Evolutionary conservation across 2,888 invertebrate species (phyloP), one percentile per base, ranked within the genome.

Genomic region (Acrobasis repandana): DNA sequence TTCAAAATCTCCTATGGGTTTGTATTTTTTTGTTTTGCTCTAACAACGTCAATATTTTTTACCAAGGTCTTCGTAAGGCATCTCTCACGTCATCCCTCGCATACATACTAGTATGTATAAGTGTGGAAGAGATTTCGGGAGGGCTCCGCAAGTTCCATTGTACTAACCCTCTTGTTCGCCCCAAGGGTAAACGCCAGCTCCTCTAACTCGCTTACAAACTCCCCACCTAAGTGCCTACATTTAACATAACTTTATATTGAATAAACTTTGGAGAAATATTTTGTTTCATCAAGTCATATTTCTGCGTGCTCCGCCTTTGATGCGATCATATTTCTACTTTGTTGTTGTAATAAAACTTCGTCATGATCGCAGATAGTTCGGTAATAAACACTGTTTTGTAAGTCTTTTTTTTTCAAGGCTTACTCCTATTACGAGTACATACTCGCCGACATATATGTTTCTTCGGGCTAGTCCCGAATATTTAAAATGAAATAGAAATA

Each of bases 161-260:
- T 91, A 79, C 79, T 79, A 82, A 88, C 90, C 90, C 90, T 89
- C 90, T 85, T 85, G 82, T 74, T 73, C 74, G 68, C 80, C 71
- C 80, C 80, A 80, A 80, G 86, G 86, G 85, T 84, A 83, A 82
- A 80, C 76, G 74, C 66, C 74, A 78, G 71, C 75, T 76, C 75
- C 73, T 71, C 71, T 71, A 82, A 82, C 79, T 72, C 71, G 76
- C 80, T 81, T 75, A 75, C 75, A 75, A 78, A 79, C 77, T 78
- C 74, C 66, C 66, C 74, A 70, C 70, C 68, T 71, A 71, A 74
- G 67, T 76, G 72, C 64, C 68, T 75, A 65, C 75, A 74, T 71
- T 74, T 72, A 70, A 70, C 67, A 67, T 61, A 72, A 68, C 68
- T 73, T 66, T 60, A 52, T 52, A 60, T 60, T 60, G 52, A 60